Conservation (phyloP, 2,113 vertebrate genomes). For the Equus quagga region DNA sequence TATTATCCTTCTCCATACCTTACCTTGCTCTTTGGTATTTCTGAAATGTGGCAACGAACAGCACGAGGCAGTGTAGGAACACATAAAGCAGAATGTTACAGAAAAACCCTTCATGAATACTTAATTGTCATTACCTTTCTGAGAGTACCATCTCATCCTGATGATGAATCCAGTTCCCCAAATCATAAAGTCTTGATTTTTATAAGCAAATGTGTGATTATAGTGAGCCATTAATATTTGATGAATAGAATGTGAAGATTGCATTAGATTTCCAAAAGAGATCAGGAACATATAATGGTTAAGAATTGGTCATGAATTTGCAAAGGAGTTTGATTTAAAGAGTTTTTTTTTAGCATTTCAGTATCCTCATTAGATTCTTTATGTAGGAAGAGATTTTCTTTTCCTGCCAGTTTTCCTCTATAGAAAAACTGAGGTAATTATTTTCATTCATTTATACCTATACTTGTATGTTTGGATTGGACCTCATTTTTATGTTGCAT, state of each 20-base stretch:
- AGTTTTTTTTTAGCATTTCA: background rate
- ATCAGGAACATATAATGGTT: background rate
- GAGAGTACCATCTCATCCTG: background rate
- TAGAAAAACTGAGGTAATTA: background rate
- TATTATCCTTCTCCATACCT: background rate
- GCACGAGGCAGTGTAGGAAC: background rate
- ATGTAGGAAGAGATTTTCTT: background rate
- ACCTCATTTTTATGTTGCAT: slow-evolving; percentile 2
- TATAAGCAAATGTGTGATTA: slow-evolving; percentile 20
- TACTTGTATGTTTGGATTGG: background rate
- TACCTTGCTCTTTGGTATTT: background rate
- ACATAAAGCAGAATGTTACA: background rate
- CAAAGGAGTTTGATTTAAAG: slow-evolving; percentile 2
- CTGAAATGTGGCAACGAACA: background rate
- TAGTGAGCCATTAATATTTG: slow-evolving; percentile 29
- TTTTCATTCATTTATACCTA: background rate
- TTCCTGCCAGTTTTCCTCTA: background rate
- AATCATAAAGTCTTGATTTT: slow-evolving; percentile 21
- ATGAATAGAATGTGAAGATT: slow-evolving; percentile 12
- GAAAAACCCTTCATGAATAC: background rate
- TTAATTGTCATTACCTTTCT: slow-evolving; percentile 6
- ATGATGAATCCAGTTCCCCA: background rate
- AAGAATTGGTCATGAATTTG: background rate
- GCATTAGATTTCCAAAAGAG: background rate
- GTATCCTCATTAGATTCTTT: background rate